Evolutionary conservation across 1,140 invertebrate genomes (phyloP), one percentile per base, ranked within the genome.

Genomic region (Notospermus geniculatus): DNA sequence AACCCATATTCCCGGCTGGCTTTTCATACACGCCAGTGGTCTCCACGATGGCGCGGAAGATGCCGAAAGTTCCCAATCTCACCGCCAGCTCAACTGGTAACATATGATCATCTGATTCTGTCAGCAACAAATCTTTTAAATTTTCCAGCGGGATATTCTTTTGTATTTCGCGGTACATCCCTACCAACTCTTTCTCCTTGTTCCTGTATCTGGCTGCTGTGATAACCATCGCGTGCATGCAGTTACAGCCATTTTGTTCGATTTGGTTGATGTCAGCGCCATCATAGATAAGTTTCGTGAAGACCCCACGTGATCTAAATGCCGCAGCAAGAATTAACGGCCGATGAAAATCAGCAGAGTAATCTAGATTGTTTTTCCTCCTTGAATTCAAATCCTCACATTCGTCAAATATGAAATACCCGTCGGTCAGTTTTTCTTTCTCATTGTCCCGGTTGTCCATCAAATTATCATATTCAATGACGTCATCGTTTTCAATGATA

Each of bases 21-120:
- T 36, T 36, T 36, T 36, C 32, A 36, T 36, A 36, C 32, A 36
- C 32, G 5, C 32, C 32, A 7, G 4, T 15, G 15, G 32, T 36
- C 32, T 36, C 32, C 32, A 36, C 15, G 4, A 36, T 36, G 4
- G 32, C 32, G 32, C 32, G 32, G n/a, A 50, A 50, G 19, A 50
- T 23, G 4, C 46, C 46, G 46, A 23, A 50, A 50, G 19, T 9
- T 5, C 25, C 19, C 46, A 19, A 19, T n/a, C 25, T 50, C n/a
- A 27, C 46, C n/a, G 46, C 46, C 46, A 50, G n/a, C 46, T 50
- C 46, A 19, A 50, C 46, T 5, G 46, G 46, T n/a, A 5, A n/a
- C 19, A 50, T 23, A 27, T 50, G 46, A 27, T 50, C 46, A n/a
- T 27, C n/a, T 4, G n/a, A 4, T 50, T 50, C 46, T 7, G n/a